Evolutionary conservation across 2,888 invertebrate genomes (phyloP).

Genomic region (Euphydryas editha): DNA sequence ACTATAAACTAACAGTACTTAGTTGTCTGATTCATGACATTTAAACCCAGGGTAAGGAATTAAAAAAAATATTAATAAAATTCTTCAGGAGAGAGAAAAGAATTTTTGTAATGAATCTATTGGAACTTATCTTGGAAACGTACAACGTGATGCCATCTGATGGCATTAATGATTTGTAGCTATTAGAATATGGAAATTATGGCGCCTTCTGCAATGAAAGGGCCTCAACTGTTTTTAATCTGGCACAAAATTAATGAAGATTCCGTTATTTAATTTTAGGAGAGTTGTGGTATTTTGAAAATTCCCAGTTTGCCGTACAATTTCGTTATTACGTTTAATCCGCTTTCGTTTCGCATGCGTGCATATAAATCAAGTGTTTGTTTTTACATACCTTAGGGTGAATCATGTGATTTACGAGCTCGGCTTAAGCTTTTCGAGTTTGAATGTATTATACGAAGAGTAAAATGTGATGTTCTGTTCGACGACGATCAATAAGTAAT

Average conservation of each 20-base stretch:
- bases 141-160: conserved; percentile 48
- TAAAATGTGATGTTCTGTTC: conserved; percentile 27
- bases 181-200: conserved; percentile 69
- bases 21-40: not conserved
- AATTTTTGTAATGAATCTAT: not conserved
- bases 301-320: conserved; percentile 46
- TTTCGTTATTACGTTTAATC: conserved; percentile 53
- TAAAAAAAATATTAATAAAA: not conserved
- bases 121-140: conserved; percentile 5
- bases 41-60: not conserved
- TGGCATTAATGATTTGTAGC: conserved; percentile 66
- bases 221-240: conserved; percentile 72
- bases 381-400: conserved; percentile 47
- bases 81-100: not conserved
- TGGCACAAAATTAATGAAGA: conserved; percentile 69
- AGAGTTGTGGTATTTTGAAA: conserved; percentile 47
- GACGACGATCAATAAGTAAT: conserved; percentile 54
- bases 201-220: conserved; percentile 57
- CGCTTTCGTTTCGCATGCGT: conserved; percentile 48
- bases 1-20: not conserved
- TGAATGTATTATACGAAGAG: conserved; percentile 34
- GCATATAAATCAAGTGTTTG: conserved; percentile 49
- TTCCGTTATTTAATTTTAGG: conserved; percentile 61
- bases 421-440: conserved; percentile 40
- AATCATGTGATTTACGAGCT: conserved; percentile 45